phyloP scores from a whole-genome alignment of 2,113 vertebrate genomes.

The Hypocryptadius cinnamomeus region DNA sequence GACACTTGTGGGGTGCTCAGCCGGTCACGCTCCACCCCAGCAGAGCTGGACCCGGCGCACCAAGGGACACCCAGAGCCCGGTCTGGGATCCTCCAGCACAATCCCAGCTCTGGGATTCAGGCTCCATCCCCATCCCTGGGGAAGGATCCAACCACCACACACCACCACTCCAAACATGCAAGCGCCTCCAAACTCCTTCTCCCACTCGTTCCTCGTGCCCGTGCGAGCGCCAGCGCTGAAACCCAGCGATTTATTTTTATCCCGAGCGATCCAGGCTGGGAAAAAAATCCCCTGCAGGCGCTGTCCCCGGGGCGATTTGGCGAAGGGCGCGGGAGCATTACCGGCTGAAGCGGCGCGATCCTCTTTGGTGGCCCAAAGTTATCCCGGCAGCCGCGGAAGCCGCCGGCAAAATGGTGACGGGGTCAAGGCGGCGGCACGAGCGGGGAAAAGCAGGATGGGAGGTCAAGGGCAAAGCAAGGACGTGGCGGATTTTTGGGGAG shows the following conservation, averaged over 20 bases:
- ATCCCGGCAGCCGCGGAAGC: neutral
- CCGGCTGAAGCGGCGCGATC: neutral
- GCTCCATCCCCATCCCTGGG: neutral
- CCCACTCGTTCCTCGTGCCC: neutral
- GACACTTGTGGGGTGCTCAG: fast-evolving
- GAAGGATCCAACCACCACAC: neutral
- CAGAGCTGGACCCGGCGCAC: fast-evolving
- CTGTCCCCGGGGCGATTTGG: neutral
- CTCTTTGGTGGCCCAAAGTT: neutral
- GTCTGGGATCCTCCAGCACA: neutral
- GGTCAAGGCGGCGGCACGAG: neutral
- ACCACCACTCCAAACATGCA: neutral
- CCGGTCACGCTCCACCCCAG: fast-evolving
- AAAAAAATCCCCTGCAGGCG: neutral
- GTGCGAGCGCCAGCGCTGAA: neutral
- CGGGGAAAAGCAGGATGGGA: neutral
- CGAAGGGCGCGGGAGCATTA: neutral
- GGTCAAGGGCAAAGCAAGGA: neutral
- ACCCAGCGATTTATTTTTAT: neutral
- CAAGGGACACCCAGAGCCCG: fast-evolving
- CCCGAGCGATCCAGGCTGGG: neutral
- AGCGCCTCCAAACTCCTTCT: neutral
- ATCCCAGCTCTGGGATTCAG: neutral
- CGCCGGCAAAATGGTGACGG: neutral
- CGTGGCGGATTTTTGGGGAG: fast-evolving